Evolutionary conservation across 2,113 vertebrate genomes (phyloP).

Genomic region (Sphyrna mokarran): DNA sequence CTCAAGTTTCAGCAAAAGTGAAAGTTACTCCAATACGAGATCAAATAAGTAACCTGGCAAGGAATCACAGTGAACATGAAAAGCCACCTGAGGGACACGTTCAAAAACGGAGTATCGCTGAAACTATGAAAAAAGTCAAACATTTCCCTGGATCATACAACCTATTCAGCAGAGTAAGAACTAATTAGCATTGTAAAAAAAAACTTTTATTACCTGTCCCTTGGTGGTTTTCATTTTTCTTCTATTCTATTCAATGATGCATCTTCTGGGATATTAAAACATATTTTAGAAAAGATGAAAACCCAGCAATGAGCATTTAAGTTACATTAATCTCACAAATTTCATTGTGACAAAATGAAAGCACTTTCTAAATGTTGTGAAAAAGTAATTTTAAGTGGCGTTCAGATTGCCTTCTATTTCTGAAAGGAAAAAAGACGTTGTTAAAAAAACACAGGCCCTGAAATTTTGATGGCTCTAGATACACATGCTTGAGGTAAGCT

Average conservation of each 20-base stretch:
- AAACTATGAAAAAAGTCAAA: not conserved
- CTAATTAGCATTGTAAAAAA: not conserved
- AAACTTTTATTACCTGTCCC: not conserved
- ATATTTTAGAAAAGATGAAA: not conserved
- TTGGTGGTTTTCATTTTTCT: not conserved
- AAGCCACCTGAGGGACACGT: not conserved
- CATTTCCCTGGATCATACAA: not conserved
- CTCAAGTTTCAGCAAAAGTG: not conserved
- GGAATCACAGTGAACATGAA: not conserved
- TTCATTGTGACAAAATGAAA: not conserved
- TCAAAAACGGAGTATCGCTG: slow-evolving; percentile 4
- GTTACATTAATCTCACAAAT: not conserved
- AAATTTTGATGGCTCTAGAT: not conserved
- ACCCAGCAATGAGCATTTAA: not conserved
- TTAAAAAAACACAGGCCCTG: not conserved
- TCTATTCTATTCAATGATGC: not conserved
- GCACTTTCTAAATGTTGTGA: not conserved
- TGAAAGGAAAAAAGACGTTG: not conserved
- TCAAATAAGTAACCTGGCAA: not conserved
- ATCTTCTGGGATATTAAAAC: not conserved
- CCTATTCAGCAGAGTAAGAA: slow-evolving; percentile 7
- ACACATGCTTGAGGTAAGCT: not conserved
- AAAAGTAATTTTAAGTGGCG: not conserved
- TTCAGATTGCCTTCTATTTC: not conserved
- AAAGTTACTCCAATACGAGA: not conserved